Percentiles rank a stretch among this genome's conserved stretches.
These are phyloP conservation scores for Octopus sinensis DNA, from an alignment of 1,140 invertebrate genomes.

Conservation along the genomic window DNA sequence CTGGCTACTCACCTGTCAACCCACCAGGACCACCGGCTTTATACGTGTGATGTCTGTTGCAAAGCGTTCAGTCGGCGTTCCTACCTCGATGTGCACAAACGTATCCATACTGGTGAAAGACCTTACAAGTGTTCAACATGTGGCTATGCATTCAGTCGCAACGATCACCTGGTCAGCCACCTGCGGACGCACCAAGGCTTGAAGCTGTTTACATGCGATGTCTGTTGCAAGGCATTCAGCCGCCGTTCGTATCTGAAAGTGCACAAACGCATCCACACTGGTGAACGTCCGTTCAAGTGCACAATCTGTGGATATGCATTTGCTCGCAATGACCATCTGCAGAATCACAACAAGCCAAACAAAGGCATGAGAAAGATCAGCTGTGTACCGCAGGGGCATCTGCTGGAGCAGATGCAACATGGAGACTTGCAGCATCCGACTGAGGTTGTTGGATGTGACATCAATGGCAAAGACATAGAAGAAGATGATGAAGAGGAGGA, in stretches of 20 bases:
- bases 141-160: conserved; percentile 13
- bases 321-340: conserved; percentile 18
- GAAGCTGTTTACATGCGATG: conserved; percentile 33
- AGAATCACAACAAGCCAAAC: conserved; percentile 16
- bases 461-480: neutral
- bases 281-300: conserved; percentile 55
- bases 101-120: conserved; percentile 57
- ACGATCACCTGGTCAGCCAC: conserved; percentile 46
- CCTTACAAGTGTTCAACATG: conserved; percentile 52
- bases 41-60: conserved; percentile 42
- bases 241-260: conserved; percentile 55
- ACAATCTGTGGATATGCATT: conserved; percentile 54
- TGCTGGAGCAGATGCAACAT: neutral
- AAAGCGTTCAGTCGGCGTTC: conserved; percentile 55
- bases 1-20: conserved; percentile 51
- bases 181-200: conserved; percentile 32
- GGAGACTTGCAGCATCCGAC: neutral
- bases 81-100: conserved; percentile 53
- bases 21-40: conserved; percentile 31
- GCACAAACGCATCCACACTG: conserved; percentile 56
- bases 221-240: conserved; percentile 53
- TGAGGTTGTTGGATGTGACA: neutral
- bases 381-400: neutral
- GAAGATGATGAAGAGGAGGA: neutral
- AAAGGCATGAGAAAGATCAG: conserved; percentile 3